Conservation (phyloP, 2,797 vertebrate species). For the Eulemur albifrons region DNA sequence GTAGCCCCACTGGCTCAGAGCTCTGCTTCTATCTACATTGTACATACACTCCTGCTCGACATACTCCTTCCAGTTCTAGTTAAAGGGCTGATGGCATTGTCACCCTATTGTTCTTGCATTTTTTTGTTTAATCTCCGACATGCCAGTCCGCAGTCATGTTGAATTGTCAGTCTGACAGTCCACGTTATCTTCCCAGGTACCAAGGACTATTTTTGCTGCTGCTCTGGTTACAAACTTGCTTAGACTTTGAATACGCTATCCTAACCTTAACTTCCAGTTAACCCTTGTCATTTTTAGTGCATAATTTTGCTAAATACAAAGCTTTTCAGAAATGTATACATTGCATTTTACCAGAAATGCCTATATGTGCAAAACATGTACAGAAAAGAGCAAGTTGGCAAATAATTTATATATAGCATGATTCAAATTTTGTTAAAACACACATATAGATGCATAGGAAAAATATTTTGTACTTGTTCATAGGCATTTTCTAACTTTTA, state of each 20-base stretch:
- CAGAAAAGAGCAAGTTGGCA: background rate
- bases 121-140: background rate
- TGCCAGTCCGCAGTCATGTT: background rate
- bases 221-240: background rate
- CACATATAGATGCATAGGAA: background rate
- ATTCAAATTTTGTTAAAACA: slow-evolving; percentile 9
- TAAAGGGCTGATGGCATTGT: background rate
- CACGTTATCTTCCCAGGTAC: background rate
- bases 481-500: background rate
- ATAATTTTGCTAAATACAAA: background rate
- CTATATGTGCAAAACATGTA: background rate
- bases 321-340: background rate
- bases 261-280: slow-evolving; percentile 8
- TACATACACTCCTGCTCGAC: background rate
- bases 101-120: background rate
- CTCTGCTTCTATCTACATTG: background rate
- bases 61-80: background rate
- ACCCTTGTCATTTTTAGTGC: background rate
- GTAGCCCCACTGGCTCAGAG: background rate
- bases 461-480: background rate
- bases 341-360: background rate
- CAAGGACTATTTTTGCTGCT: background rate
- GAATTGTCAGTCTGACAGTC: background rate
- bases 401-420: slow-evolving; percentile 1
- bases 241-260: background rate